A percentile compares a stretch with the other conserved stretches of the same genome.
phyloP scores from a whole-genome alignment of 2,113 vertebrate species.

The Pantherophis guttatus region DNA sequence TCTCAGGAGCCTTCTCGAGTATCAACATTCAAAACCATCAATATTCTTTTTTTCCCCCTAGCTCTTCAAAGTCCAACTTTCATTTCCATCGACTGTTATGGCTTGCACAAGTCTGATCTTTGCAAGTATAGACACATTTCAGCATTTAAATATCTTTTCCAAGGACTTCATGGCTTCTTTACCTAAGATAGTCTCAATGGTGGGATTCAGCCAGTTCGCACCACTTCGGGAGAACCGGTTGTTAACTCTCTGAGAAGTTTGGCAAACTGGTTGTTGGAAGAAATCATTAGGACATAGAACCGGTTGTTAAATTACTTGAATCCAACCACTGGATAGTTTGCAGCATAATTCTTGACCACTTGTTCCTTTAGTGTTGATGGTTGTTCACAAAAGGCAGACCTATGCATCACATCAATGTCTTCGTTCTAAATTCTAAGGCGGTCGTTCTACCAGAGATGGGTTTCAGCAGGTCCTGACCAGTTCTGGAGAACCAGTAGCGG shows the following conservation, averaged over 20 bases:
- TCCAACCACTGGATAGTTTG: background rate
- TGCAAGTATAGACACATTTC: background rate
- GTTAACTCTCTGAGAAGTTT: too few relatives aligned
- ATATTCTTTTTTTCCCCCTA: background rate
- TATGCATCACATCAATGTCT: background rate
- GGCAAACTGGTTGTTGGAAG: too few relatives aligned
- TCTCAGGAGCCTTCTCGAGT: background rate
- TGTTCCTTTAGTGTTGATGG: background rate
- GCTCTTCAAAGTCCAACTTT: background rate
- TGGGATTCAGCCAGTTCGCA: too few relatives aligned
- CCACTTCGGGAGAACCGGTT: too few relatives aligned
- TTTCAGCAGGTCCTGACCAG: too few relatives aligned
- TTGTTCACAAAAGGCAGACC: background rate
- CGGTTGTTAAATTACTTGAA: too few relatives aligned
- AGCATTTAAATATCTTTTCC: background rate
- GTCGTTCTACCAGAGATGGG: background rate
- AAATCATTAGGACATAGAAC: too few relatives aligned
- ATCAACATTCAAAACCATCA: background rate
- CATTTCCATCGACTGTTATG: background rate
- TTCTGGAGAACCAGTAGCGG: too few relatives aligned
- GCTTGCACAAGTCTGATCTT: background rate
- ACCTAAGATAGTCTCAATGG: background rate
- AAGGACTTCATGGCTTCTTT: background rate
- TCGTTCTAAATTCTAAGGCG: background rate
- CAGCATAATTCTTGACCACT: background rate